These are phyloP conservation scores for Archips crataeganus DNA, from an alignment of 2,888 invertebrate genomes.

Conservation along the genomic window DNA sequence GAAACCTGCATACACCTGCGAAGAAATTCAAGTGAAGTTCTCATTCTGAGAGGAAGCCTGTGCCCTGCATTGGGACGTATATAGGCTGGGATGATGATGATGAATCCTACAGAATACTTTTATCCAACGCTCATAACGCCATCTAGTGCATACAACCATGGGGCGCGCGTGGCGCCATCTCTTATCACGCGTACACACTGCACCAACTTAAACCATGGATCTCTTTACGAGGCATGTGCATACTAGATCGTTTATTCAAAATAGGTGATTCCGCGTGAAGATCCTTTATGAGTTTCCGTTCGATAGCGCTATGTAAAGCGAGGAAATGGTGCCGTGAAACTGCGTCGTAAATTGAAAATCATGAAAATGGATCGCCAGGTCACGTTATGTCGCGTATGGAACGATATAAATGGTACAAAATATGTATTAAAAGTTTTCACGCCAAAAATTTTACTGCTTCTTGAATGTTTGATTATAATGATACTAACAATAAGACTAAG, in stretches of 20 bases:
- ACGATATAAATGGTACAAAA: not conserved
- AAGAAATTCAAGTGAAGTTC: no score
- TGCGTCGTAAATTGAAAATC: slow-evolving; percentile 54
- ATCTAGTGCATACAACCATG: not conserved
- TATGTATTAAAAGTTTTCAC: no score
- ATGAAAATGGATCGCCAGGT: slow-evolving; percentile 17
- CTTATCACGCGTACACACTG: not conserved
- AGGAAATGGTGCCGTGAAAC: slow-evolving; percentile 44
- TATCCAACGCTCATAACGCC: not conserved
- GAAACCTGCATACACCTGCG: no score
- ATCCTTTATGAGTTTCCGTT: slow-evolving; percentile 29
- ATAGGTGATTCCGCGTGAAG: slow-evolving; percentile 66
- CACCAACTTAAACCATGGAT: not conserved
- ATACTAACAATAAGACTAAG: no score
- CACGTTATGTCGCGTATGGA: not conserved
- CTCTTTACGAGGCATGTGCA: not conserved
- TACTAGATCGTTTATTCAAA: slow-evolving; percentile 50
- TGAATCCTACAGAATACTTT: no score
- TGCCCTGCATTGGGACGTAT: no score
- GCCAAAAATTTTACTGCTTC: no score
- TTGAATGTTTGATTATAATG: no score
- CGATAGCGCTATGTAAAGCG: slow-evolving; percentile 45
- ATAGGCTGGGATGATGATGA: no score
- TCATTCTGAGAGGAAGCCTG: no score
- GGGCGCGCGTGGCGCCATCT: not conserved